These are phyloP conservation scores for Pseudorectes ferrugineus DNA, from an alignment of 2,113 vertebrate species.

Conservation along the genomic window DNA sequence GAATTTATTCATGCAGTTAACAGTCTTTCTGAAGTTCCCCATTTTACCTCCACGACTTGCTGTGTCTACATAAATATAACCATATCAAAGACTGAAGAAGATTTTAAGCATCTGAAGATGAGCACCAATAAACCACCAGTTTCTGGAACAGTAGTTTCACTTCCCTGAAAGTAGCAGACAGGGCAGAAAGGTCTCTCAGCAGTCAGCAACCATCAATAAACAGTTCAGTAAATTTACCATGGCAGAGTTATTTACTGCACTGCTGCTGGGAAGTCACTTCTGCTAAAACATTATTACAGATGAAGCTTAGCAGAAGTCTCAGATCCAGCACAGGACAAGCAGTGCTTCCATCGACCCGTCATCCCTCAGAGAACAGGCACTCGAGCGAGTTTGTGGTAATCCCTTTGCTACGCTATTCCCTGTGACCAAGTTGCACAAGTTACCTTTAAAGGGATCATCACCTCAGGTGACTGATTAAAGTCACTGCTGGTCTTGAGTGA, in stretches of 20 bases:
- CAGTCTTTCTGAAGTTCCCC: not conserved
- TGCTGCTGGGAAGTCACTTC: not conserved
- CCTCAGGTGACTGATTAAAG: accelerated
- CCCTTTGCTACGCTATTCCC: not conserved
- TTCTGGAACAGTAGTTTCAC: not conserved
- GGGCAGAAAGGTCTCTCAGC: not conserved
- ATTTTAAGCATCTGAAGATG: not conserved
- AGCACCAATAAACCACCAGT: not conserved
- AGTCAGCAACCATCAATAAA: not conserved
- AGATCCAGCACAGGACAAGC: not conserved
- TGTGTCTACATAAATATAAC: not conserved
- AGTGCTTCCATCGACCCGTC: accelerated
- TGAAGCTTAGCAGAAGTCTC: not conserved
- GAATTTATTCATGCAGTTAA: slow-evolving; percentile 9
- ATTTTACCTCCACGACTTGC: not conserved
- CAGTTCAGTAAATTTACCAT: not conserved
- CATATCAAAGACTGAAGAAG: not conserved
- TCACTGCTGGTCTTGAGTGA: not conserved
- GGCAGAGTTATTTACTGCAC: not conserved
- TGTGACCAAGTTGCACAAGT: not conserved
- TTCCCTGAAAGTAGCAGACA: not conserved
- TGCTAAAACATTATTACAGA: not conserved
- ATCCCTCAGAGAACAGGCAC: not conserved
- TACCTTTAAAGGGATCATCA: not conserved
- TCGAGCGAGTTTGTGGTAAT: not conserved